These are phyloP conservation scores for Chelonia mydas DNA, from an alignment of 2,797 vertebrate species.

Conservation along the genomic window DNA sequence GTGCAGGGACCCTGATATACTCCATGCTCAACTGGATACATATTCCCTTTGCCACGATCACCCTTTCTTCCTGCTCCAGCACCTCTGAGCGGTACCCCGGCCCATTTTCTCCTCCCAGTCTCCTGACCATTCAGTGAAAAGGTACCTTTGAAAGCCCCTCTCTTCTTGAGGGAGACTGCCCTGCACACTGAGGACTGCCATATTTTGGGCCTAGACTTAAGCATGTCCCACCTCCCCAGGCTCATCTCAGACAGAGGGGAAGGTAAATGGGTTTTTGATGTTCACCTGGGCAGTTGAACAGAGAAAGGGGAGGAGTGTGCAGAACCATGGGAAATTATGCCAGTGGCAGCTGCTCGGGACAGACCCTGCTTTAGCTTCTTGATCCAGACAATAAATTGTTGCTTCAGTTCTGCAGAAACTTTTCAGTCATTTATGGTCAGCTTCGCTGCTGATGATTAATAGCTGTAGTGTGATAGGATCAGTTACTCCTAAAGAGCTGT, in stretches of 20 bases:
- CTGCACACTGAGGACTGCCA: not conserved
- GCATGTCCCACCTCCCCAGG: not conserved
- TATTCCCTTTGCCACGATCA: not conserved
- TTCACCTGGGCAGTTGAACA: not conserved
- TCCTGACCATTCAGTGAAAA: not conserved
- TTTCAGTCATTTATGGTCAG: not conserved
- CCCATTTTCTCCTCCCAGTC: not conserved
- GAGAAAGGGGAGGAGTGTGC: not conserved
- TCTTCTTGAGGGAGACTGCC: not conserved
- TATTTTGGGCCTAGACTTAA: not conserved
- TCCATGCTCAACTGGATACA: not conserved
- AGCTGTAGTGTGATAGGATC: not conserved
- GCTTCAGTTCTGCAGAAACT: not conserved
- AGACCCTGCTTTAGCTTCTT: not conserved
- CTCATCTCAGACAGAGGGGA: not conserved
- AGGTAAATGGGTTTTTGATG: not conserved
- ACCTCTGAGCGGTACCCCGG: not conserved
- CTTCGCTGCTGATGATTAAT: not conserved
- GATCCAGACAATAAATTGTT: not conserved
- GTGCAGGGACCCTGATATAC: not conserved
- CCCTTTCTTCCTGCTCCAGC: not conserved
- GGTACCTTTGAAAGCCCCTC: not conserved
- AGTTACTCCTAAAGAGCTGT: not conserved
- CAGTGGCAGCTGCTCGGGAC: not conserved
- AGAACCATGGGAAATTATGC: not conserved